A percentile compares a stretch with the other conserved stretches of the same genome.
Evolutionary conservation across 2,888 invertebrate genomes (phyloP).

Genomic region (Macrophya alboannulata): DNA sequence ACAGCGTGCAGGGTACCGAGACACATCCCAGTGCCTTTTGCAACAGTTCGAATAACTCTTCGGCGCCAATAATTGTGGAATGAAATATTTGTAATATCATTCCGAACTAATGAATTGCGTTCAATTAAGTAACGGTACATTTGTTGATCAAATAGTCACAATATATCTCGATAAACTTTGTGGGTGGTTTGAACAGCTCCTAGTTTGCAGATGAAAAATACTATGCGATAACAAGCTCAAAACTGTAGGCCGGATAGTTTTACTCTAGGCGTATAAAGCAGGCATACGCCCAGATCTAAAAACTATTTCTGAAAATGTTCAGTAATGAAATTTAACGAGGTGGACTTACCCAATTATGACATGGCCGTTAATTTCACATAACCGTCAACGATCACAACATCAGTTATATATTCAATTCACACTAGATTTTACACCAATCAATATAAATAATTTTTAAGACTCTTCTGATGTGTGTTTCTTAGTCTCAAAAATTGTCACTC

Average conservation of each 20-base stretch:
- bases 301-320: not conserved
- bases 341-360: slow-evolving; percentile 48
- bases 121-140: not conserved
- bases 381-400: slow-evolving; percentile 47
- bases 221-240: not conserved
- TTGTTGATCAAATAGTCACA: not conserved
- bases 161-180: not conserved
- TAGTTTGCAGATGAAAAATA: not conserved
- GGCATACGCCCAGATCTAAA: not conserved
- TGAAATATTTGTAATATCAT: not conserved
- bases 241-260: not conserved
- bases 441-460: slow-evolving; percentile 2
- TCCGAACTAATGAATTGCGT: not conserved
- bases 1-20: not conserved
- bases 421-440: slow-evolving; percentile 39
- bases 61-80: not conserved
- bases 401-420: slow-evolving; percentile 40
- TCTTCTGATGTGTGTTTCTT: not conserved
- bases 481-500: not conserved
- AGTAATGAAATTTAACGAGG: slow-evolving; percentile 37
- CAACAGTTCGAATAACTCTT: not conserved
- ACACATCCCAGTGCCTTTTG: not conserved
- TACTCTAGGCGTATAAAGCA: not conserved
- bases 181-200: not conserved
- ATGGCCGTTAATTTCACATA: slow-evolving; percentile 43